phyloP scores from a whole-genome alignment of 2,888 invertebrate species.

The Hyalella azteca region DNA sequence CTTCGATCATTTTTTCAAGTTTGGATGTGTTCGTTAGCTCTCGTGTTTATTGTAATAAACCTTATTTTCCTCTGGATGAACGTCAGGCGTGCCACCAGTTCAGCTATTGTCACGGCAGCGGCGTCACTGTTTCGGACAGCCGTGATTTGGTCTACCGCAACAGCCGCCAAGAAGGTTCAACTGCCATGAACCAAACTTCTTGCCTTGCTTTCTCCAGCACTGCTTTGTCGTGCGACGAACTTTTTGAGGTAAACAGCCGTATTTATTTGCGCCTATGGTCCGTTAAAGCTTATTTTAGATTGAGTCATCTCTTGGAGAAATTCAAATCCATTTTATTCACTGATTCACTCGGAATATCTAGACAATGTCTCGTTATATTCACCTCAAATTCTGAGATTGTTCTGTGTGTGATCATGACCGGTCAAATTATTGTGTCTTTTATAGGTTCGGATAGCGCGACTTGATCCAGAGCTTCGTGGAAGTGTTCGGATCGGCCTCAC shows the following conservation, averaged over 20 bases:
- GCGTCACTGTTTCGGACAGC: slow-evolving; percentile 1
- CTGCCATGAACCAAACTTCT: background rate
- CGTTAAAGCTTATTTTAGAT: no score
- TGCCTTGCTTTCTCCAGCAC: slow-evolving; percentile 26
- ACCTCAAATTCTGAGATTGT: no score
- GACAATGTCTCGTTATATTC: no score
- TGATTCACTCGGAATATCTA: no score
- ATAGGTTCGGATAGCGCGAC: slow-evolving; percentile 69
- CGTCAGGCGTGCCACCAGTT: slow-evolving; percentile 18
- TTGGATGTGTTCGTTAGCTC: no score
- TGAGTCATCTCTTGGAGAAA: no score
- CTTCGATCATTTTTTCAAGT: no score
- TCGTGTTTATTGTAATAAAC: no score
- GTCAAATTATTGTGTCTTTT: background rate
- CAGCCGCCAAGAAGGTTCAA: background rate
- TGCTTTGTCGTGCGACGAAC: background rate
- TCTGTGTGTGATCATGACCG: background rate
- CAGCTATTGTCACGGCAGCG: slow-evolving; percentile 25
- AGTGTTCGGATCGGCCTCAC: slow-evolving; percentile 81
- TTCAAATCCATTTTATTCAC: no score
- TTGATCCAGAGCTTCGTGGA: slow-evolving; percentile 73
- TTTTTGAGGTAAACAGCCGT: background rate
- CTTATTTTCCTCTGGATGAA: no score
- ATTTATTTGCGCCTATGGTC: background rate
- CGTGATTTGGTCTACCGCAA: background rate